Evolutionary conservation across 2,113 vertebrate genomes (phyloP), one percentile per base, ranked within the genome.

Genomic region (Cyanoliseus patagonus): DNA sequence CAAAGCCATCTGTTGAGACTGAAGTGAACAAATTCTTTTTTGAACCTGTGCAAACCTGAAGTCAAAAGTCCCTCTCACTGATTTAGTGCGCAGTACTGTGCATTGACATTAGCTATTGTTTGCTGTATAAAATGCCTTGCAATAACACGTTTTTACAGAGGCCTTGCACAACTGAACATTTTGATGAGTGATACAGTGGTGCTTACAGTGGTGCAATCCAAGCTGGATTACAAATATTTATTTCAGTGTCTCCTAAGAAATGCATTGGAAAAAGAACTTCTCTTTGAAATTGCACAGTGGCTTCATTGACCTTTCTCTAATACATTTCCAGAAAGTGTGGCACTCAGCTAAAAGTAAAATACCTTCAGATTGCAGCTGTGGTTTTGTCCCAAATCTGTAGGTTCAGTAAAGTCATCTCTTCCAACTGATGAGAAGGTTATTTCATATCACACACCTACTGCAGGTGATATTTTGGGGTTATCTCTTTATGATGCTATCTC

Each of bases 161-260:
- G 18, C 15, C 59, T 88, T 44, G 76, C 44, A 49, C 11, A 82
- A 82, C 39, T 23, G 35, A 82, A 35, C 7, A 25, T 76, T 95
- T 66, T 75, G 63, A 39, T 44, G 53, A 66, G 52, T 6, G 10
- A 55, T 69, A 73, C 2, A 0, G 13, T 31, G 30, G 10, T 46
- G 35, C 39, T 87, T 68, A 66, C 47, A 91, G 61, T 76, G 57
- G 57, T 81, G n/a, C 13, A 24, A 59, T 59, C 39, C n/a, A 84
- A 89, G 10, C 18, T 62, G 35, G 31, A 63, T 51, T 77, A 23
- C 78, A 94, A 88, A 23, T 83, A 92, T 33, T 87, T 95, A 68
- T 87, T 96, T 90, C 75, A 76, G 4, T 55, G 33, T 83, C 75
- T 94, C 28, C n/a, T 88, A 37, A 31, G 15, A 94, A 94, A 93